Evolutionary conservation across 2,113 vertebrate genomes (phyloP).

Genomic region (Ranitomeya imitator): DNA sequence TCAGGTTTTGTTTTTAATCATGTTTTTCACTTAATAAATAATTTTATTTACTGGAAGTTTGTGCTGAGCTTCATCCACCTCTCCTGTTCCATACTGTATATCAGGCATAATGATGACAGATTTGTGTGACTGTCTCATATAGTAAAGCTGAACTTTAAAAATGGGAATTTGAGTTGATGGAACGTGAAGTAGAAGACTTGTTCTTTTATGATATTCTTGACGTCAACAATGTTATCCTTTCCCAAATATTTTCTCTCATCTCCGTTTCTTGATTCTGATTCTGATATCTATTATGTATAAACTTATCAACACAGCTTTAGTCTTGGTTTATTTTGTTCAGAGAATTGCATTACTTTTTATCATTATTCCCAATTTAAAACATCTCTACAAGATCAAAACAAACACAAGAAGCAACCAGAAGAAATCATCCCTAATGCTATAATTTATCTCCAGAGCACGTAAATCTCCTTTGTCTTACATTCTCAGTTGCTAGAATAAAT

Average conservation of each 20-base stretch:
- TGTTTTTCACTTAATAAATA: no score
- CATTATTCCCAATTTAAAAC: conserved; percentile 34
- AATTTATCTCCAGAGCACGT: conserved; percentile 50
- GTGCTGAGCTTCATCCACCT: no score
- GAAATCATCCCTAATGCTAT: conserved; percentile 30
- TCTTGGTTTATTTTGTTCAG: conserved; percentile 5
- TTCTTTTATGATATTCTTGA: not conserved
- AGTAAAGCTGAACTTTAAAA: not conserved
- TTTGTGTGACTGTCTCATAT: not conserved
- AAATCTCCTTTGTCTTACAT: conserved; percentile 35
- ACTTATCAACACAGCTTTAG: conserved; percentile 2
- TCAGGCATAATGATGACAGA: no score
- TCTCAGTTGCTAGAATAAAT: conserved; percentile 29
- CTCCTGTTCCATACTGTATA: no score
- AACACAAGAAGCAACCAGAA: conserved; percentile 28
- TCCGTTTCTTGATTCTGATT: not conserved
- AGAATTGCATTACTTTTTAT: conserved; percentile 30
- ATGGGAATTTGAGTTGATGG: not conserved
- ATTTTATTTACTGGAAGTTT: no score
- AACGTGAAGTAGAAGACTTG: not conserved
- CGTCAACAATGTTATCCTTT: not conserved
- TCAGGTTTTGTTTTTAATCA: no score
- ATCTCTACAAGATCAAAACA: conserved; percentile 43
- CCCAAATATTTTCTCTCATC: not conserved
- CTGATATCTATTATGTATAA: not conserved